Conservation (phyloP, 2,113 vertebrate genomes). For the Entosphenus tridentatus region DNA sequence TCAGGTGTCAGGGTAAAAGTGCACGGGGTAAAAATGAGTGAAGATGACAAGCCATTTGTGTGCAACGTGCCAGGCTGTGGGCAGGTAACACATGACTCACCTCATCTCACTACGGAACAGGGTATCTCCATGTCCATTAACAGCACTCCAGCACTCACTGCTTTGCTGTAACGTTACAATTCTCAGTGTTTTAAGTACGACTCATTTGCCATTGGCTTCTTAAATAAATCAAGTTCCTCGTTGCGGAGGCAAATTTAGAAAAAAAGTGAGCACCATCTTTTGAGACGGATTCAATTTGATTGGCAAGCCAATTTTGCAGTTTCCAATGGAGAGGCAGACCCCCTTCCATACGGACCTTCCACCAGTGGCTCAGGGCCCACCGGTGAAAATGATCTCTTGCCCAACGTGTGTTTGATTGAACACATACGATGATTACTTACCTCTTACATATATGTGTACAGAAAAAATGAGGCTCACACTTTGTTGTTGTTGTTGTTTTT, state of each 20-base stretch:
- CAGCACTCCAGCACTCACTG: constrained; percentile 16
- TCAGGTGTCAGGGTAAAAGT: too few species aligned
- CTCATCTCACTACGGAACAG: constrained; percentile 24
- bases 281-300: too few species aligned
- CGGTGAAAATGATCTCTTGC: too few species aligned
- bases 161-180: too few species aligned
- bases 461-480: too few species aligned
- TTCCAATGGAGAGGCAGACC: constrained; percentile 17
- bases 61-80: constrained; percentile 79
- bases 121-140: constrained; percentile 21
- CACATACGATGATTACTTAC: neutral
- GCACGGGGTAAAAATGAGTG: too few species aligned
- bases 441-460: neutral
- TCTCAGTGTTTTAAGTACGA: constrained; percentile 14
- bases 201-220: too few species aligned
- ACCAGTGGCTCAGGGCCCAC: too few species aligned
- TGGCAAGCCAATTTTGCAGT: too few species aligned
- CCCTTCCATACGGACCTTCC: constrained; percentile 13
- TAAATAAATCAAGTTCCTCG: constrained; percentile 17
- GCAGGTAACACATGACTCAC: constrained; percentile 51
- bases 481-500: constrained; percentile 12
- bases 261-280: constrained; percentile 13
- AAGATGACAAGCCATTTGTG: constrained; percentile 84
- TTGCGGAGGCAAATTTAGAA: constrained; percentile 23
- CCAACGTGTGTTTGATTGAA: too few species aligned